A percentile compares a stretch with the other conserved stretches of the same genome.
These are phyloP conservation scores for Sminthopsis crassicaudata DNA, from an alignment of 2,113 vertebrate genomes.

Conservation along the genomic window DNA sequence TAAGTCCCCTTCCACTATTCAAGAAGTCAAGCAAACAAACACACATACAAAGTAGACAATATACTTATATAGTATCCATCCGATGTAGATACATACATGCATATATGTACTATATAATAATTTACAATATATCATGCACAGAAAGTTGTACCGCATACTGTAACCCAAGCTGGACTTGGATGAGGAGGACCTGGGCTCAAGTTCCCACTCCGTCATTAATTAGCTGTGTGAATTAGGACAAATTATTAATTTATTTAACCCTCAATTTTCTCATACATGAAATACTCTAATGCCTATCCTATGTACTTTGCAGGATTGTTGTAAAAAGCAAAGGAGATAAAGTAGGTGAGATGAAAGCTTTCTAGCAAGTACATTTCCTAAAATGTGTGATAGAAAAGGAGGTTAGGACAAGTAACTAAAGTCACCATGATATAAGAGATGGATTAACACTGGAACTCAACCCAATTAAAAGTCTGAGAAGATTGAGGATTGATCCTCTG, in stretches of 20 bases:
- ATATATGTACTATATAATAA: neutral
- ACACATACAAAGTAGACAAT: neutral
- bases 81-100: neutral
- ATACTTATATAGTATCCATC: neutral
- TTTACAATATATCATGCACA: neutral
- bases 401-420: neutral
- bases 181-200: neutral
- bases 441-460: neutral
- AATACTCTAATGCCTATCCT: neutral
- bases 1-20: neutral
- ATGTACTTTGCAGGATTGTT: neutral
- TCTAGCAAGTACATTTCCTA: neutral
- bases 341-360: neutral
- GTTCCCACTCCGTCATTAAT: neutral
- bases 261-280: neutral
- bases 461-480: neutral
- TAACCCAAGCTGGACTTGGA: neutral
- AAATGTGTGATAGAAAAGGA: neutral
- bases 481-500: neutral
- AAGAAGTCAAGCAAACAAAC: neutral
- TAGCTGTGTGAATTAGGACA: neutral
- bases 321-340: neutral
- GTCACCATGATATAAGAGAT: neutral
- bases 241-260: neutral
- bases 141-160: neutral